A percentile compares a stretch with the other conserved stretches of the same genome.
Evolutionary conservation across 35 echinoderm and acorn worm genomes (phyloP).

Genomic region (Chiridota heheva): DNA sequence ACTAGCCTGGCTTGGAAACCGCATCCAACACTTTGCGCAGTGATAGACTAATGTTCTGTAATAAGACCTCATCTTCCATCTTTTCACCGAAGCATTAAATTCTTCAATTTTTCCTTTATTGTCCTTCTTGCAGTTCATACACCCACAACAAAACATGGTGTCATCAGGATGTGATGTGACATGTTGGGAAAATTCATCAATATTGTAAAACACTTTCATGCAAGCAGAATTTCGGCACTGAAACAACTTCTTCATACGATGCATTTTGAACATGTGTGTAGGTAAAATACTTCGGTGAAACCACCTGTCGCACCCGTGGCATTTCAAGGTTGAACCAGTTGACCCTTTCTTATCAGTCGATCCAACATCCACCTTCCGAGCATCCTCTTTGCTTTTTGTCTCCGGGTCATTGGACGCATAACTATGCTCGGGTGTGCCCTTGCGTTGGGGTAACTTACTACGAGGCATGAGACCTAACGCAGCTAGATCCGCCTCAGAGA

Average conservation of each 20-base stretch:
- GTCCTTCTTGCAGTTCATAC: slow-evolving; percentile 66
- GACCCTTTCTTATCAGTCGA: not conserved
- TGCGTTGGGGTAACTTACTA: slow-evolving; percentile 19
- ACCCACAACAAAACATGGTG: slow-evolving; percentile 74
- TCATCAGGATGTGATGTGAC: slow-evolving; percentile 36
- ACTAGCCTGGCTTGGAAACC: slow-evolving; percentile 68
- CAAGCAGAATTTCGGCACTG: slow-evolving; percentile 71
- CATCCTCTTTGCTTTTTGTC: not conserved
- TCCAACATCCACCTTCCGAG: not conserved
- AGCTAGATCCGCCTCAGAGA: slow-evolving; percentile 59
- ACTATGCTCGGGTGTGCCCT: not conserved
- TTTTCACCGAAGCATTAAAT: slow-evolving; percentile 54
- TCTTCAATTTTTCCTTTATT: slow-evolving; percentile 48
- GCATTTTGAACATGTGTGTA: slow-evolving; percentile 70
- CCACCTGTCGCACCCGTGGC: slow-evolving; percentile 76
- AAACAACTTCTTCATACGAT: slow-evolving; percentile 80
- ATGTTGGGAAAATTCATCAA: slow-evolving; percentile 67
- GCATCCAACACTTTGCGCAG: slow-evolving; percentile 83
- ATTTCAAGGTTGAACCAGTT: slow-evolving; percentile 58
- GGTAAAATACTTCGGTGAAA: slow-evolving; percentile 43
- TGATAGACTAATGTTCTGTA: slow-evolving; percentile 73
- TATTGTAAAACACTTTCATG: slow-evolving; percentile 11
- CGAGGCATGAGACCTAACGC: slow-evolving; percentile 61
- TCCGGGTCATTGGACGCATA: not conserved
- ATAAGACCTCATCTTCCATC: slow-evolving; percentile 76